These are phyloP conservation scores for Guaruba guarouba DNA, from an alignment of 2,113 vertebrate genomes.

Conservation along the genomic window DNA sequence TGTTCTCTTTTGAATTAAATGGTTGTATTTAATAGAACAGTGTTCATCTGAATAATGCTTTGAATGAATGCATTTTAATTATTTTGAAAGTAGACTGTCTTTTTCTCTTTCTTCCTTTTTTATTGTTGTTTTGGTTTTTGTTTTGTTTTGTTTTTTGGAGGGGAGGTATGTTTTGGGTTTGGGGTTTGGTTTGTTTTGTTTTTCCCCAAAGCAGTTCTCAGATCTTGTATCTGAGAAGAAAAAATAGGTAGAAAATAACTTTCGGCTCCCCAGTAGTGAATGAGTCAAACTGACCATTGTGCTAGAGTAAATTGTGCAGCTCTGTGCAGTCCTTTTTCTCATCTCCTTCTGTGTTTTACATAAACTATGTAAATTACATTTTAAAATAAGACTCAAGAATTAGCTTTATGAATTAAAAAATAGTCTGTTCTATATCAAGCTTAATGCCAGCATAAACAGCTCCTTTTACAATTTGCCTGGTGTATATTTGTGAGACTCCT, in stretches of 20 bases:
- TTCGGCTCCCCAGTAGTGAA: not conserved
- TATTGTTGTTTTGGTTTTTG: no score
- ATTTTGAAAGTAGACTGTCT: not conserved
- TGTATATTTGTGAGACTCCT: not conserved
- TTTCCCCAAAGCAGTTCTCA: not conserved
- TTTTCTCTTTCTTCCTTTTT: no score
- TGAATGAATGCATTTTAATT: not conserved
- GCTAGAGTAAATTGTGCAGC: not conserved
- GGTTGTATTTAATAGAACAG: not conserved
- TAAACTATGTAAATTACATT: not conserved
- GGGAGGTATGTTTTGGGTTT: not conserved
- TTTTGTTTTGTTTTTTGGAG: no score
- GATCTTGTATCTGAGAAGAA: not conserved
- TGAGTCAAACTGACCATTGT: not conserved
- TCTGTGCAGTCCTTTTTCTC: not conserved
- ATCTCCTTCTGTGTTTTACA: not conserved
- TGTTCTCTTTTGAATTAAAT: not conserved
- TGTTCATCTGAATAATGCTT: not conserved
- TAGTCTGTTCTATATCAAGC: not conserved
- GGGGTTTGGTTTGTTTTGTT: not conserved
- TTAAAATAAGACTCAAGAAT: not conserved
- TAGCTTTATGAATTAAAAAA: not conserved
- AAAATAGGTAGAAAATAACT: not conserved
- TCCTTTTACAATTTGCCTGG: not conserved
- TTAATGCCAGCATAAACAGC: not conserved